A percentile compares a stretch with the other conserved stretches of the same genome.
Evolutionary conservation across 2,797 vertebrate species (phyloP).

Genomic region (Aphelocoma californica): DNA sequence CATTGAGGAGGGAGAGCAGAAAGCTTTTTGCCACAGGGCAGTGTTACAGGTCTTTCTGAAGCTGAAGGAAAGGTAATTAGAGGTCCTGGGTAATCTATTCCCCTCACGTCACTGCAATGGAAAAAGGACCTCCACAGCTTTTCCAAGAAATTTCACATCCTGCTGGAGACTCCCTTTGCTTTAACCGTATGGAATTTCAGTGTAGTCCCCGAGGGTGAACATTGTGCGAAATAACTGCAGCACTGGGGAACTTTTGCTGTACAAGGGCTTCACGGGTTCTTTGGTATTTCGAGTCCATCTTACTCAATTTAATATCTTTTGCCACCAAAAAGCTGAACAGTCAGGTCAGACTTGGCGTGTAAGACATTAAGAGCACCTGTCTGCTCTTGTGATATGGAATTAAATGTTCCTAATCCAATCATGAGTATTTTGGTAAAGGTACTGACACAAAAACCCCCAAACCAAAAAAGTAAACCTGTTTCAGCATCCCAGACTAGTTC

Average conservation of each 20-base stretch:
- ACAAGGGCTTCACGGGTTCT: not conserved
- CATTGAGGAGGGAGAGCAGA: not conserved
- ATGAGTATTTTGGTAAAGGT: not conserved
- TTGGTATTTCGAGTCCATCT: not conserved
- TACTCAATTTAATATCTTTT: not conserved
- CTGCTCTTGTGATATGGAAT: not conserved
- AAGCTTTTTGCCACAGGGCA: slow-evolving; percentile 16
- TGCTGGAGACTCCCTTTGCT: not conserved
- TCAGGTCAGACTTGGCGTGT: not conserved
- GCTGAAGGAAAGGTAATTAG: slow-evolving; percentile 51
- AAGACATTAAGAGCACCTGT: not conserved
- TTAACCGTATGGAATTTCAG: not conserved
- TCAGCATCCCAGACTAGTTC: not conserved
- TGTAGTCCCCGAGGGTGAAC: not conserved
- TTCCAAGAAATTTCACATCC: not conserved
- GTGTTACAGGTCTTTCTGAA: not conserved
- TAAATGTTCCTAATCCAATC: not conserved
- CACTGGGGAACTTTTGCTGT: not conserved
- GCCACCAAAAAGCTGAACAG: not conserved
- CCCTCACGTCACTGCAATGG: not conserved
- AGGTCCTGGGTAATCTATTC: slow-evolving; percentile 14
- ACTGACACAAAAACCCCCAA: not conserved
- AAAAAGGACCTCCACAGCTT: not conserved
- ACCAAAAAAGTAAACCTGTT: not conserved
- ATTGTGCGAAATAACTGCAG: not conserved